phyloP scores from a whole-genome alignment of 2,113 vertebrate species.

The Marmota monax region DNA sequence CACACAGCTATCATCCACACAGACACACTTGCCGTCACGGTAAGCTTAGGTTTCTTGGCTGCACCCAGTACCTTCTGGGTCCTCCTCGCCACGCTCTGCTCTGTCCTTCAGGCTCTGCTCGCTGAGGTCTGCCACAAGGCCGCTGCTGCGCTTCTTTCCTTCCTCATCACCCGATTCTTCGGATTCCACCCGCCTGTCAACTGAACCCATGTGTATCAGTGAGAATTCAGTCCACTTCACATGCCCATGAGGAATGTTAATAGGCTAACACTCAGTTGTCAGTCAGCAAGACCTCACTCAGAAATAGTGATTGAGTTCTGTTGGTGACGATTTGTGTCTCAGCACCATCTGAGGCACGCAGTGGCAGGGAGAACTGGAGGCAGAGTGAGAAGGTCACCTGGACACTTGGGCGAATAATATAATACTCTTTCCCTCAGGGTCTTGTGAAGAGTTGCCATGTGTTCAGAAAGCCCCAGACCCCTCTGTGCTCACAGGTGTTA shows the following conservation, averaged over 20 bases:
- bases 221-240: background rate
- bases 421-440: background rate
- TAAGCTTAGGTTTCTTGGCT: background rate
- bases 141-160: conserved; percentile 89
- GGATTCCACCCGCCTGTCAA: conserved; percentile 95
- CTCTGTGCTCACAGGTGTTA: background rate
- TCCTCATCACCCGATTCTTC: conserved; percentile 98
- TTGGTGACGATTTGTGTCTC: background rate
- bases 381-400: background rate
- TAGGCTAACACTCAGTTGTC: background rate
- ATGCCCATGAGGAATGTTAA: background rate
- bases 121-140: conserved; percentile 91
- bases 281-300: background rate
- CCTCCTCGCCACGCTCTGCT: conserved; percentile 80
- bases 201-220: conserved; percentile 81
- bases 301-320: background rate
- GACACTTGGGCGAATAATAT: background rate
- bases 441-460: background rate
- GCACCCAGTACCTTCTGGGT: conserved; percentile 61
- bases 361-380: background rate
- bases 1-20: accelerated
- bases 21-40: background rate
- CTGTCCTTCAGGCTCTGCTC: conserved; percentile 88
- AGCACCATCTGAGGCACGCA: background rate
- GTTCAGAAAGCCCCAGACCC: background rate